Percentiles rank a stretch among this genome's conserved stretches.
These are phyloP conservation scores for Byasa hedistus DNA, from an alignment of 2,888 invertebrate genomes.

Conservation along the genomic window DNA sequence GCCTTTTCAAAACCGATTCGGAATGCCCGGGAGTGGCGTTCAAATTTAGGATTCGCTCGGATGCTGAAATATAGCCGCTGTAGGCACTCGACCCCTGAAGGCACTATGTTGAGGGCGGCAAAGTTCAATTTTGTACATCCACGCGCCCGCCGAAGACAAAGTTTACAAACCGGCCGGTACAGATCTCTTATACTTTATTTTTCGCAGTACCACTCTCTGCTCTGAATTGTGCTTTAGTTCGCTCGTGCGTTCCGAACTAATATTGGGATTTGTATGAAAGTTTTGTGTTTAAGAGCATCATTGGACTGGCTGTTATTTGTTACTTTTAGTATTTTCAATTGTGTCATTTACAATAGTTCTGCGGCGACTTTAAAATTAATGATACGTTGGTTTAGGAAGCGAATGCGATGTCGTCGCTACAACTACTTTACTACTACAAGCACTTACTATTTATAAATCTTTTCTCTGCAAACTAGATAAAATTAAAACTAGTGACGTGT, in stretches of 20 bases:
- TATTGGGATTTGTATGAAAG: conserved; percentile 45
- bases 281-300: conserved; percentile 32
- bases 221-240: conserved; percentile 43
- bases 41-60: conserved; percentile 60
- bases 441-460: too few relatives aligned
- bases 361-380: neutral
- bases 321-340: conserved; percentile 1
- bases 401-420: too few relatives aligned
- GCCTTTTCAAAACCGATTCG: conserved; percentile 62
- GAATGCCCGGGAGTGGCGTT: conserved; percentile 54
- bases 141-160: conserved; percentile 31
- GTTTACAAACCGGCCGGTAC: conserved; percentile 34
- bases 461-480: too few relatives aligned
- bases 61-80: conserved; percentile 49
- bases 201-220: conserved; percentile 38
- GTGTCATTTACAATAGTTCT: neutral
- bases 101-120: conserved; percentile 30
- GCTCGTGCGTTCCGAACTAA: conserved; percentile 44
- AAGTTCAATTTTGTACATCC: conserved; percentile 35
- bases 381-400: too few relatives aligned
- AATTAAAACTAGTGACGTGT: too few relatives aligned
- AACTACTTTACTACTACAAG: too few relatives aligned
- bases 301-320: conserved; percentile 17
- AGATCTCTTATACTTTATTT: conserved; percentile 40
- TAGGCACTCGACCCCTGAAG: conserved; percentile 30